Conservation (phyloP, 1,140 invertebrate species). For the Hycleus phaleratus region DNA sequence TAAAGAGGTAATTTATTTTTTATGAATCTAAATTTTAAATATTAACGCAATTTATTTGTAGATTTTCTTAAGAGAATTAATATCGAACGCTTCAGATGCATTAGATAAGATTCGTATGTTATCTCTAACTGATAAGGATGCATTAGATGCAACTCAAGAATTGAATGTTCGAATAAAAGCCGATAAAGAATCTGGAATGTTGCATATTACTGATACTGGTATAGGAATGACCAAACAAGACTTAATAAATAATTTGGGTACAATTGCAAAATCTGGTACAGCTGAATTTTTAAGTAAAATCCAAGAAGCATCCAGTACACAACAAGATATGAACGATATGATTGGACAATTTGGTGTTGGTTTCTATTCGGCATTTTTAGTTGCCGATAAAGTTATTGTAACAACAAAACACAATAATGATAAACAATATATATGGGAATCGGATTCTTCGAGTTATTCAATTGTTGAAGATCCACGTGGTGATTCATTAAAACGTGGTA, state of each 20-base stretch:
- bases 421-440: conserved; percentile 97
- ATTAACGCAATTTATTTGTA: conserved; percentile 38
- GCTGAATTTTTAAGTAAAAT: conserved; percentile 96
- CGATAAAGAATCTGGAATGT: conserved; percentile 88
- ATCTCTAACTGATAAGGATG: conserved; percentile 78
- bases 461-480: conserved; percentile 92
- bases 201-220: conserved; percentile 95
- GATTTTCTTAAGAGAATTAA: conserved; percentile 95
- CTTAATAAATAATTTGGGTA: conserved; percentile 93
- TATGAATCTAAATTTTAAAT: too few relatives aligned
- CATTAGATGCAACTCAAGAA: conserved; percentile 72
- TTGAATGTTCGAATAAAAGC: conserved; percentile 90
- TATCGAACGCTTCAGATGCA: conserved; percentile 95
- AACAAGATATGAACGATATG: conserved; percentile 72
- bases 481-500: conserved; percentile 32
- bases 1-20: conserved; percentile 66
- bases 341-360: conserved; percentile 96
- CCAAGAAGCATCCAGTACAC: conserved; percentile 56
- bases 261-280: conserved; percentile 98
- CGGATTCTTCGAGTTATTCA: conserved; percentile 80
- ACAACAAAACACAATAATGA: conserved; percentile 95
- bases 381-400: conserved; percentile 84
- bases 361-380: conserved; percentile 96
- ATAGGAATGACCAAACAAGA: conserved; percentile 97
- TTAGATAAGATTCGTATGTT: conserved; percentile 91